phyloP scores from a whole-genome alignment of 2,888 invertebrate genomes.

The Unio pictorum region DNA sequence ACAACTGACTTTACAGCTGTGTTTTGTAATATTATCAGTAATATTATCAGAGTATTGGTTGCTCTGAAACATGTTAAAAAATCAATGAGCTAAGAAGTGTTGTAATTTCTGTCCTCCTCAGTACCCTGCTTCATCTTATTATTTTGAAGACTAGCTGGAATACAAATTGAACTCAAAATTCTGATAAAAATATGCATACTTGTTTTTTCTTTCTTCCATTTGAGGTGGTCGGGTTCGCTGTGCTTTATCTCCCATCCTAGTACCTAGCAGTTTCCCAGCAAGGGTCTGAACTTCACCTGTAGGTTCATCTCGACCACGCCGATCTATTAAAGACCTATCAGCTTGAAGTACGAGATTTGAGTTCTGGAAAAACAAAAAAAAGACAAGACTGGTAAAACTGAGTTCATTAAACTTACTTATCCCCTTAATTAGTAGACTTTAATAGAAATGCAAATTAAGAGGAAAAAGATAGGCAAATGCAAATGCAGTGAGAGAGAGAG shows the following conservation, averaged over 20 bases:
- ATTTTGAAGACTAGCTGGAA: background rate
- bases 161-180: background rate
- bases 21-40: too few species aligned
- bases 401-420: background rate
- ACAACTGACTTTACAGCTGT: background rate
- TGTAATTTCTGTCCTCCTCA: background rate
- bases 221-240: conserved; percentile 93
- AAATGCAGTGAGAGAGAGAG: too few species aligned
- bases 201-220: conserved; percentile 93
- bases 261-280: conserved; percentile 89
- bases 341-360: conserved; percentile 99
- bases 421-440: too few species aligned
- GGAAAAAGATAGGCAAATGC: too few species aligned
- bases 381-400: background rate
- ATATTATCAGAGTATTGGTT: background rate
- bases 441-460: too few species aligned
- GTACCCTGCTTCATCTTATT: background rate
- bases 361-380: conserved; percentile 79
- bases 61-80: too few species aligned
- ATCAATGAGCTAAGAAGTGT: background rate
- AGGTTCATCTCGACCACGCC: conserved; percentile 97
- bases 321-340: conserved; percentile 96
- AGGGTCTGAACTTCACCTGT: conserved; percentile 98
- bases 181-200: conserved; percentile 75
- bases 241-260: conserved; percentile 97